Evolutionary conservation across 2,113 vertebrate species (phyloP).

Genomic region (Alethe castanea): DNA sequence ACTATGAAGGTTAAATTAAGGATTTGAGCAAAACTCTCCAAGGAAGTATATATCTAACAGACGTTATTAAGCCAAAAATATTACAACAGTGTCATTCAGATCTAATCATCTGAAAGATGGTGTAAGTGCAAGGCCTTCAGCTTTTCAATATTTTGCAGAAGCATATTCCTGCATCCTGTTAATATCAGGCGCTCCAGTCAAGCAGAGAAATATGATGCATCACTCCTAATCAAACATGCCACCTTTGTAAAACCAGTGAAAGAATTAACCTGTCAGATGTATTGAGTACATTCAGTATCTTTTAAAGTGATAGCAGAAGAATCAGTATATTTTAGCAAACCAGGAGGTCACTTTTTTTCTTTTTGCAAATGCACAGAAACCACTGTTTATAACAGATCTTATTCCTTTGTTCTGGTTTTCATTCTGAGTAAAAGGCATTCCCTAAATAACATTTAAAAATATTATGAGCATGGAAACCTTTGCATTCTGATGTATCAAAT

Average conservation of each 20-base stretch:
- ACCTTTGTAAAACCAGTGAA: background rate
- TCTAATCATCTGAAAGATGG: background rate
- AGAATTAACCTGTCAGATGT: background rate
- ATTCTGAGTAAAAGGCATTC: background rate
- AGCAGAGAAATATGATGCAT: background rate
- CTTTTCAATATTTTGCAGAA: background rate
- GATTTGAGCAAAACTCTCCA: background rate
- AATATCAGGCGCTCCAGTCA: background rate
- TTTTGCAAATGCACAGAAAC: background rate
- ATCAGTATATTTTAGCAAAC: background rate
- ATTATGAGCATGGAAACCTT: constrained; percentile 24
- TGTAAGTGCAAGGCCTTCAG: background rate
- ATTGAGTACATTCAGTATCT: background rate
- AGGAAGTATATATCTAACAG: background rate
- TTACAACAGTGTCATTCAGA: background rate
- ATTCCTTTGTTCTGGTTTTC: background rate
- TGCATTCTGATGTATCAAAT: background rate
- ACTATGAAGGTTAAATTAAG: background rate
- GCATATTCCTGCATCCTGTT: background rate
- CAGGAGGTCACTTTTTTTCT: background rate
- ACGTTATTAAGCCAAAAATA: background rate
- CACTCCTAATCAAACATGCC: background rate
- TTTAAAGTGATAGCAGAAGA: background rate
- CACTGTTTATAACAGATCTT: background rate
- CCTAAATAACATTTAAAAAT: background rate